Evolutionary conservation across 35 echinoderm and acorn worm genomes (phyloP).

Genomic region (Ophiothrix spiculata): DNA sequence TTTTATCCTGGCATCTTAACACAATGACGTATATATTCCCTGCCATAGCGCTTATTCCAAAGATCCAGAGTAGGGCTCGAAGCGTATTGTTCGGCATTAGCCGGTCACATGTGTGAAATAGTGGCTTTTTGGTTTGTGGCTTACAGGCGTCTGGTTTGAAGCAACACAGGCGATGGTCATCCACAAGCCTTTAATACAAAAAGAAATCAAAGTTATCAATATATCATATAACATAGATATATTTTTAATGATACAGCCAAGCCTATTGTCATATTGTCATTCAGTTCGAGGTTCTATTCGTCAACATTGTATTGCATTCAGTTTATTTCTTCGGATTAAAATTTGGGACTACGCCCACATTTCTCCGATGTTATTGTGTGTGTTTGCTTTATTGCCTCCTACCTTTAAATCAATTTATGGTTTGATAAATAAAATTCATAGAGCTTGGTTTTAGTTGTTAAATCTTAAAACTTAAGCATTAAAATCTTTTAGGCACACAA

Average conservation of each 20-base stretch:
- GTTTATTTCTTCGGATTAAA: too few species aligned
- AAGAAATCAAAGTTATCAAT: neutral
- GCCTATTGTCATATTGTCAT: neutral
- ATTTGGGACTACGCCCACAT: too few species aligned
- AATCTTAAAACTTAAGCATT: too few species aligned
- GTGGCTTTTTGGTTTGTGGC: constrained; percentile 19
- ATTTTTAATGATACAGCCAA: neutral
- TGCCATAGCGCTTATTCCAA: constrained; percentile 47
- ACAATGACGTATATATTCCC: constrained; percentile 57
- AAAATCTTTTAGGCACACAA: too few species aligned
- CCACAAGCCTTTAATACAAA: neutral
- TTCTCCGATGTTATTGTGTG: neutral
- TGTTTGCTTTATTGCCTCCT: neutral
- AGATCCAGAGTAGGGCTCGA: constrained; percentile 44
- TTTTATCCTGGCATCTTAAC: constrained; percentile 20
- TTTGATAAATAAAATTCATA: too few species aligned
- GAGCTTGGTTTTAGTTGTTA: too few species aligned
- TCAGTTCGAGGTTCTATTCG: too few species aligned
- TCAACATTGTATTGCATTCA: too few species aligned
- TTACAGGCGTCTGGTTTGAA: neutral
- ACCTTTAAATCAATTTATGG: too few species aligned
- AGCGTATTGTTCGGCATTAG: constrained; percentile 40
- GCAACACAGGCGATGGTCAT: neutral
- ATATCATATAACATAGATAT: neutral
- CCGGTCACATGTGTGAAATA: constrained; percentile 39